These are phyloP conservation scores for Drosophila nr. perissopoda DNA, from an alignment of 2,888 invertebrate species.

Conservation along the genomic window DNA sequence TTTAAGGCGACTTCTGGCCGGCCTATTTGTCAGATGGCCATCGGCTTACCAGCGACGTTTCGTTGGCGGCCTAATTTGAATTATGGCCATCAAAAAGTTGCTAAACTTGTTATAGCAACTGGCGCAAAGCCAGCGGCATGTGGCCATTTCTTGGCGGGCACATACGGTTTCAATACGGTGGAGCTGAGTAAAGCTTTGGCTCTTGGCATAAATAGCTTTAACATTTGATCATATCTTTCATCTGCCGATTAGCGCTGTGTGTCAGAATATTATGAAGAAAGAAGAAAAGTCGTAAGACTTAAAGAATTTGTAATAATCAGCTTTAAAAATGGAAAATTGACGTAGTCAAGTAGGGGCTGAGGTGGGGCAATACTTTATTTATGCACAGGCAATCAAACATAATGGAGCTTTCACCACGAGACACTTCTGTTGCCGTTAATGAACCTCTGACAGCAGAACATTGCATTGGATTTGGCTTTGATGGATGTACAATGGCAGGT, in stretches of 20 bases:
- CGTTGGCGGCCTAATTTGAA: conserved; percentile 68
- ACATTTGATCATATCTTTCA: conserved; percentile 34
- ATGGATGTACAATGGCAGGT: neutral
- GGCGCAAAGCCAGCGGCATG: conserved; percentile 58
- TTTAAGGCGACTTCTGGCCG: conserved; percentile 58
- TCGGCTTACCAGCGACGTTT: conserved; percentile 7
- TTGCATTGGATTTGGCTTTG: neutral
- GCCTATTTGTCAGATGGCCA: conserved; percentile 66
- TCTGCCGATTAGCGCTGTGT: conserved; percentile 7
- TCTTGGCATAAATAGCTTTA: conserved; percentile 16
- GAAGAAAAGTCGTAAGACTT: neutral
- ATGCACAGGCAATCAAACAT: neutral
- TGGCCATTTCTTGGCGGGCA: conserved; percentile 58
- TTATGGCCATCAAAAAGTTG: conserved; percentile 75
- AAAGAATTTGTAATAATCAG: neutral
- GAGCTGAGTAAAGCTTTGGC: conserved; percentile 11
- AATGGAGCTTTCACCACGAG: neutral
- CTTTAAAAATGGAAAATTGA: neutral
- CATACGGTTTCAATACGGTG: conserved; percentile 24
- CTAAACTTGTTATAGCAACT: conserved; percentile 68
- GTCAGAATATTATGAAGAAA: neutral
- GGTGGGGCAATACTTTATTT: neutral
- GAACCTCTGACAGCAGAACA: neutral
- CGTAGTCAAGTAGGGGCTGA: neutral
- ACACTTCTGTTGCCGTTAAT: neutral